Base-by-base conservation (phyloP, 2,113 vertebrate genomes). In the Carassius auratus region DNA sequence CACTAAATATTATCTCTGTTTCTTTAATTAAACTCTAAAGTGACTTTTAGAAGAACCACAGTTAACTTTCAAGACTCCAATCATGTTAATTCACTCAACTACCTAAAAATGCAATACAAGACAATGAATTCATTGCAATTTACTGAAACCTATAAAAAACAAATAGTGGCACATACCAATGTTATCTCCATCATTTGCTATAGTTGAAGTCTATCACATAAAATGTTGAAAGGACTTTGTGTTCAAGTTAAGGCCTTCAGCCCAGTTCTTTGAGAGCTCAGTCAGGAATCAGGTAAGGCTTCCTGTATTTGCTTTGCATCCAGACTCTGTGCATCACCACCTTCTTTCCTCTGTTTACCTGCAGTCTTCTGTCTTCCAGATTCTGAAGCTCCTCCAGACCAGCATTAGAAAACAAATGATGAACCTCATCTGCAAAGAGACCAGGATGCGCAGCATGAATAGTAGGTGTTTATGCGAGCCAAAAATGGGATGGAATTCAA, bases 231-330 rank as follows among this genome's bases (percentile, higher is more conserved):
- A 81, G n/a, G 21, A 2, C 13, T 59, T 59, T 59, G 57, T 59
- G 57, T 59, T 59, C 57, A 59, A 42, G 57, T 59, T 19, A 59
- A 42, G 57, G 57, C 57, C 8, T 8, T 42, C 3, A 14, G 52
- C 19, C 19, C 26, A 7, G 5, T 62, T 80, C 13, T 45, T 14
- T 5, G 1, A 23, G 10, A 19, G 7, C 36, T 17, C 42, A 90
- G 99, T 97, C 93, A 97, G 97, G 89, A 97, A 23, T 38, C 57
- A 62, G 36, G 45, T 17, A 75, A 88, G 93, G 92, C 91, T 97
- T 99, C 86, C 94, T 95, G 90, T 95, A 98, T 86, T 98, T 99
- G 95, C 97, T 95, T 93, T 98, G 97, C 92, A 97, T 94, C 97
- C 97, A 99, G 76, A 99, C 96, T 76, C 96, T 92, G 1, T 95